Evolutionary conservation across 2,797 vertebrate species (phyloP).

Genomic region (Lagothrix lagotricha): DNA sequence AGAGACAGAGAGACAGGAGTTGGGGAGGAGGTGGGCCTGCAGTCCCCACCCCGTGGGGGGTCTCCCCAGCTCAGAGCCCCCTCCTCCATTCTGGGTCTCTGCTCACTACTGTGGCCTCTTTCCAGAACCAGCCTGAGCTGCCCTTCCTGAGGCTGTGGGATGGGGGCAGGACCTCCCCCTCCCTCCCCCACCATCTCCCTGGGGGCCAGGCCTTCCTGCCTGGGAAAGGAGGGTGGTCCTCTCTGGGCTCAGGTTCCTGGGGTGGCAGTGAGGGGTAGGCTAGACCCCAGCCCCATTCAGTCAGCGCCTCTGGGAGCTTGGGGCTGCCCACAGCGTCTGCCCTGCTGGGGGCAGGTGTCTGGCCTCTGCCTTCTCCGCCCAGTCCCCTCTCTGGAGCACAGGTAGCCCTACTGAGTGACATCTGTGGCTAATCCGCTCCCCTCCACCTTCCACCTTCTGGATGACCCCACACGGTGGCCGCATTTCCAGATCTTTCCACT

Average conservation of each 20-base stretch:
- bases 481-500: background rate
- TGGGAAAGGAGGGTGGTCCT: no score
- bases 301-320: background rate
- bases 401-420: background rate
- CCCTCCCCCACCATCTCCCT: rapidly evolving
- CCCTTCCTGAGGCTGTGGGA: background rate
- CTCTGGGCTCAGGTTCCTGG: background rate
- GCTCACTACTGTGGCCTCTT: background rate
- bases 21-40: background rate
- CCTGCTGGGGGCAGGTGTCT: background rate
- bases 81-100: background rate
- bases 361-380: background rate
- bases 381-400: background rate
- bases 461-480: background rate
- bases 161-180: background rate
- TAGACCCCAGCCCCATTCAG: background rate
- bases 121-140: background rate
- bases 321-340: background rate
- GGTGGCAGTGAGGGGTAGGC: background rate
- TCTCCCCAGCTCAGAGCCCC: background rate
- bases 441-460: background rate
- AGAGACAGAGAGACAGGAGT: background rate
- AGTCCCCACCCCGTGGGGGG: no score
- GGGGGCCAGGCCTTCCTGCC: background rate
- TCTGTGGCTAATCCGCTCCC: background rate